phyloP scores from a whole-genome alignment of 2,888 invertebrate genomes.

The Euzophera pinguis region DNA sequence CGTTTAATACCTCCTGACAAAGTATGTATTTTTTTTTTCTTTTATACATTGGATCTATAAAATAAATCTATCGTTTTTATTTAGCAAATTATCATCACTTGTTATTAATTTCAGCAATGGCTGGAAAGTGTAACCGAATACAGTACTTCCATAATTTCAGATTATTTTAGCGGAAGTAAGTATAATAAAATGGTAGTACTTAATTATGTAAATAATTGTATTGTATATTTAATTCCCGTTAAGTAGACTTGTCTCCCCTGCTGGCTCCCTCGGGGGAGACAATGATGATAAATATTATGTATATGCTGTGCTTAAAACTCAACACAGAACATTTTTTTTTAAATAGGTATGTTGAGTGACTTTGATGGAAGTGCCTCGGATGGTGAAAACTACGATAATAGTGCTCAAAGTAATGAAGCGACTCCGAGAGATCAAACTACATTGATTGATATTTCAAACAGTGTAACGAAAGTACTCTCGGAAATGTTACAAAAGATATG shows the following conservation, averaged over 20 bases:
- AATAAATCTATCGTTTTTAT: not conserved
- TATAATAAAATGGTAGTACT: not conserved
- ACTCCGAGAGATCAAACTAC: not conserved
- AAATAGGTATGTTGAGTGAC: not conserved
- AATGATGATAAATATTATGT: too few relatives aligned
- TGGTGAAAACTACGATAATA: not conserved
- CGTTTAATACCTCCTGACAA: constrained; percentile 60
- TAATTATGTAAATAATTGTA: not conserved
- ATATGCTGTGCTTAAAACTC: too few relatives aligned
- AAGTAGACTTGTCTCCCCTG: too few relatives aligned
- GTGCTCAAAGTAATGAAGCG: not conserved
- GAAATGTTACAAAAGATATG: constrained; percentile 1
- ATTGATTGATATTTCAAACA: not conserved
- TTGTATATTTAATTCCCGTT: not conserved
- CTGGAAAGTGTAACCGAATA: constrained; percentile 57
- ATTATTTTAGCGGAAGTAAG: constrained; percentile 25
- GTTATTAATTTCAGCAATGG: constrained; percentile 50
- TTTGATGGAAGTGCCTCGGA: not conserved
- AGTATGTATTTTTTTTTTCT: constrained; percentile 29
- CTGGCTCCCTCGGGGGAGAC: too few relatives aligned
- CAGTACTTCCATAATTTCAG: constrained; percentile 43
- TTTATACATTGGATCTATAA: too few relatives aligned
- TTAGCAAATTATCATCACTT: not conserved
- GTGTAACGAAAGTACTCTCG: not conserved
- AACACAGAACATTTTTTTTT: not conserved